Evolutionary conservation across 2,797 vertebrate species (phyloP), one percentile per base, ranked within the genome.

Genomic region (Poeciliopsis paucimaculata): DNA sequence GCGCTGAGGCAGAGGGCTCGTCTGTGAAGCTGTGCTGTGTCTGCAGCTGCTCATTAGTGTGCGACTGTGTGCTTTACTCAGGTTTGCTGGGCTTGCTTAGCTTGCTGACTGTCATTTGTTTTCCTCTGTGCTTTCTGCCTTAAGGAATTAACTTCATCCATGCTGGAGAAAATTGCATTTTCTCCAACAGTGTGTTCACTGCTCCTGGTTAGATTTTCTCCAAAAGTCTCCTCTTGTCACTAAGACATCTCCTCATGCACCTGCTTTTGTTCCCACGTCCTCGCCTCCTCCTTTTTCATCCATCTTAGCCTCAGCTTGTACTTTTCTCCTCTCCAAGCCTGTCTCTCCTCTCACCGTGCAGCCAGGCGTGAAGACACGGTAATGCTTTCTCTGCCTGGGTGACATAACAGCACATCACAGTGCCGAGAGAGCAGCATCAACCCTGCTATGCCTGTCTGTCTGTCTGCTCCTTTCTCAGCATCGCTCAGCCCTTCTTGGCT

Each of bases 331-430:
- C 74, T 76, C 78, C 41, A 81, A 86, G 87, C 77, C 82, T 88
- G 82, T 87, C 86, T 91, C 88, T 90, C 81, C 83, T 90, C 18
- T 84, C 92, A 90, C 88, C 51, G 78, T 92, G 90, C 94, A 95
- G 87, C 88, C 93, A 92, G 89, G 94, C 95, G 89, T 95, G 83
- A 96, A 94, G 91, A 91, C 93, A 89, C 92, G 87, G 90, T 94
- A 94, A 95, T 95, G 95, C 94, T 94, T 94, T 93, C 94, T 94
- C 92, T 94, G 90, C 94, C 93, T 91, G 88, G 93, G 91, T 94
- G 95, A 94, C 92, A 94, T 93, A 94, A 93, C 93, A 91, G 91
- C 94, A 94, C 95, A 95, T 95, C 93, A 91, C 93, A 92, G 94
- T 92, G 91, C 90, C 85, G 91, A 95, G 89, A 88, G 91, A 91